Conservation (phyloP, 2,888 invertebrate species). For the Hemithea aestivaria region DNA sequence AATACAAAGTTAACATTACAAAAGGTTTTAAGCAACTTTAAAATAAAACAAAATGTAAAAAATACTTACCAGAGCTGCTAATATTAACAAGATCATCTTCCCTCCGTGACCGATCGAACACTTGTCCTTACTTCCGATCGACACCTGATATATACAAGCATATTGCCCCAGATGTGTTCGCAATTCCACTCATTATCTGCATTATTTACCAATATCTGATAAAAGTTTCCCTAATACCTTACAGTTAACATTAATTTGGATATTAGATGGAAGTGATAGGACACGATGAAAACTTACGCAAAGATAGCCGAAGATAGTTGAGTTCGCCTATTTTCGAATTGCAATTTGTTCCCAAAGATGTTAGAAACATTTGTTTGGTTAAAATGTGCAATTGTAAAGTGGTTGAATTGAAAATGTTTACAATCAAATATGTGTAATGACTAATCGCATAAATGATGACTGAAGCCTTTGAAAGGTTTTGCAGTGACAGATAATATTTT, state of each 20-base stretch:
- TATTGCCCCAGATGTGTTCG: constrained; percentile 47
- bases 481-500: too few species aligned
- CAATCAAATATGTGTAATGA: too few species aligned
- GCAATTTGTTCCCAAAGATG: background rate
- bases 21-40: too few species aligned
- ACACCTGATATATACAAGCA: constrained; percentile 49
- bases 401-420: too few species aligned
- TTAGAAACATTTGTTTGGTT: too few species aligned
- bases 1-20: too few species aligned
- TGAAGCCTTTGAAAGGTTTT: too few species aligned
- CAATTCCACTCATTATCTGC: constrained; percentile 35
- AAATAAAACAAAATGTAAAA: constrained; percentile 5
- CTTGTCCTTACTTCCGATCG: constrained; percentile 28
- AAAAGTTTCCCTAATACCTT: constrained; percentile 9
- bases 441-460: too few species aligned
- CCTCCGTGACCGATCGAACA: constrained; percentile 41
- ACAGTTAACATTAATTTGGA: constrained; percentile 17
- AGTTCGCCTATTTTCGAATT: too few species aligned
- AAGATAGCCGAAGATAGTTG: constrained; percentile 17
- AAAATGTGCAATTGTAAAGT: too few species aligned
- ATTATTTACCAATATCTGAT: constrained; percentile 29
- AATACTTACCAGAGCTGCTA: constrained; percentile 52
- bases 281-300: constrained; percentile 22
- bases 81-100: constrained; percentile 44
- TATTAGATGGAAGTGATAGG: constrained; percentile 21